Evolutionary conservation across 2,113 vertebrate species (phyloP).

Genomic region (Lepisosteus oculatus): DNA sequence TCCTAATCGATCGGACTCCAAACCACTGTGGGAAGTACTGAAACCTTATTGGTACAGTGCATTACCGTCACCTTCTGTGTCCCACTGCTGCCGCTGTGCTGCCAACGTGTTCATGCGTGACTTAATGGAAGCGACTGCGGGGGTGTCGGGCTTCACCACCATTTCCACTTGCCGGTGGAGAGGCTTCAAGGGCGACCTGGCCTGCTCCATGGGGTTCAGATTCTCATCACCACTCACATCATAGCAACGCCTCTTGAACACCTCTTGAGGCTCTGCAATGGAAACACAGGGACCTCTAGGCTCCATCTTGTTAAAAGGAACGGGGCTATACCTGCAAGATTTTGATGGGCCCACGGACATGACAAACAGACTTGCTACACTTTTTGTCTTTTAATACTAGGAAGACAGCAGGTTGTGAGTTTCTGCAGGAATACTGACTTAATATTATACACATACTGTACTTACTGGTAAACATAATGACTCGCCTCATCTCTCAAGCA

Average conservation of each 20-base stretch:
- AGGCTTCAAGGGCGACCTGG: neutral
- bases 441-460: no score
- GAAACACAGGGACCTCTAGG: neutral
- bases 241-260: neutral
- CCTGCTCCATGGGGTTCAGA: neutral
- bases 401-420: no score
- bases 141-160: slow-evolving; percentile 17
- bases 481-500: no score
- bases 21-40: no score
- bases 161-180: neutral
- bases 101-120: slow-evolving; percentile 6
- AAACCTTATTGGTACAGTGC: neutral
- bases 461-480: no score
- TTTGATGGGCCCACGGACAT: no score
- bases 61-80: neutral
- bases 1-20: no score
- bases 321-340: no score
- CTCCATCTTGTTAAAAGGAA: no score
- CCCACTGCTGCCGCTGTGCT: slow-evolving; percentile 2
- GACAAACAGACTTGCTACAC: no score
- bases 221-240: neutral
- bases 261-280: neutral
- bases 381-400: no score
- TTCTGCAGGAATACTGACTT: no score
- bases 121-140: slow-evolving; percentile 8